Percentiles rank a stretch among this genome's conserved stretches.
phyloP scores from a whole-genome alignment of 2,888 invertebrate species.

The Trichopoda pennipes region DNA sequence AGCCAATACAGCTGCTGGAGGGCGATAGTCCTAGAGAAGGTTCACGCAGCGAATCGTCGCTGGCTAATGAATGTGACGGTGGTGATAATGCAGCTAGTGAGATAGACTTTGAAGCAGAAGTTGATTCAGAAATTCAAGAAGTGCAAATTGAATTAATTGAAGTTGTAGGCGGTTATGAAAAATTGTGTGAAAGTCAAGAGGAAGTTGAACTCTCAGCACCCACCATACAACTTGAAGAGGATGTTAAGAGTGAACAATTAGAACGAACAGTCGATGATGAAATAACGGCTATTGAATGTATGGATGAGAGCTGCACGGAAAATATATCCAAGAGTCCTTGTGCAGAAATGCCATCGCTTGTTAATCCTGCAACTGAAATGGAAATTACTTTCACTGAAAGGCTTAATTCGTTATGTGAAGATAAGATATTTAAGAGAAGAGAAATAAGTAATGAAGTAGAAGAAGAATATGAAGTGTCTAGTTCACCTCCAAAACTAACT shows the following conservation, averaged over 20 bases:
- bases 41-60: conserved; percentile 54
- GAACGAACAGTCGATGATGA: conserved; percentile 9
- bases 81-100: conserved; percentile 28
- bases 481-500: conserved; percentile 32
- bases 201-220: conserved; percentile 70
- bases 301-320: not conserved
- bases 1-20: conserved; percentile 22
- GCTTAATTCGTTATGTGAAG: conserved; percentile 2
- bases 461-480: conserved; percentile 59
- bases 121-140: conserved; percentile 71
- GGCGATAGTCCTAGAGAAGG: conserved; percentile 58
- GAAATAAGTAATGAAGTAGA: not conserved
- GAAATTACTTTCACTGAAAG: conserved; percentile 20
- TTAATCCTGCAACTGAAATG: conserved; percentile 51
- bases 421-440: not conserved
- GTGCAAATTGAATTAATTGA: conserved; percentile 78
- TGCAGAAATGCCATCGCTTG: conserved; percentile 38
- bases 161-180: conserved; percentile 58
- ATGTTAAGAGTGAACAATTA: not conserved
- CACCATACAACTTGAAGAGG: conserved; percentile 72
- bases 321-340: conserved; percentile 35
- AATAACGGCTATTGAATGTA: not conserved
- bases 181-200: conserved; percentile 60
- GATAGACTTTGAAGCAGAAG: conserved; percentile 64
- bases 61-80: conserved; percentile 48